phyloP scores from a whole-genome alignment of 1,140 invertebrate species.

The Hycleus cichorii region DNA sequence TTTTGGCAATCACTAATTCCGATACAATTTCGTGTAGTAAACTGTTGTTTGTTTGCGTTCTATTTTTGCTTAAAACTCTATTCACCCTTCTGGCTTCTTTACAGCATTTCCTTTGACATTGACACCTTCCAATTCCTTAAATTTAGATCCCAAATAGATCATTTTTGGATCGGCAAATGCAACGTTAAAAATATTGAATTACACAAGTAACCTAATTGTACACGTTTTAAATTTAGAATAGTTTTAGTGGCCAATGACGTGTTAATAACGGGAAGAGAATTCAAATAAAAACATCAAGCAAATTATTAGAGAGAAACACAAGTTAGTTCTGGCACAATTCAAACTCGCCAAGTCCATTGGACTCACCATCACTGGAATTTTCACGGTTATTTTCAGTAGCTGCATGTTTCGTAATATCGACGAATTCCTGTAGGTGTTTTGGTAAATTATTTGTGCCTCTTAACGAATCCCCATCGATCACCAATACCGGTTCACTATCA shows the following conservation, averaged over 20 bases:
- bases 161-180: not conserved
- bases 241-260: too few relatives aligned
- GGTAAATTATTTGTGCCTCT: slow-evolving; percentile 55
- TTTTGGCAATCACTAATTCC: slow-evolving; percentile 50
- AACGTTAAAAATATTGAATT: not conserved
- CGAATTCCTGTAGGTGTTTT: slow-evolving; percentile 65
- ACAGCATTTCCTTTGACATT: slow-evolving; percentile 24
- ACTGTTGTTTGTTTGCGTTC: slow-evolving; percentile 38
- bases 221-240: too few relatives aligned
- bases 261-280: too few relatives aligned
- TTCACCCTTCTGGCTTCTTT: slow-evolving; percentile 31
- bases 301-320: too few relatives aligned
- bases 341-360: too few relatives aligned
- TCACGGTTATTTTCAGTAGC: slow-evolving; percentile 5
- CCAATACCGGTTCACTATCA: slow-evolving; percentile 43
- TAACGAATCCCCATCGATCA: slow-evolving; percentile 53
- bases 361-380: slow-evolving; percentile 46
- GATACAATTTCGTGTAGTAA: slow-evolving; percentile 59
- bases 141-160: not conserved
- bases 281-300: too few relatives aligned
- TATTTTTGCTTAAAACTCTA: slow-evolving; percentile 32
- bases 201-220: too few relatives aligned
- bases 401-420: slow-evolving; percentile 48
- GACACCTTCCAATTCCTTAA: not conserved
- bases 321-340: too few relatives aligned